Conservation (phyloP, 2,113 vertebrate genomes). For the Podarcis cretensis region DNA sequence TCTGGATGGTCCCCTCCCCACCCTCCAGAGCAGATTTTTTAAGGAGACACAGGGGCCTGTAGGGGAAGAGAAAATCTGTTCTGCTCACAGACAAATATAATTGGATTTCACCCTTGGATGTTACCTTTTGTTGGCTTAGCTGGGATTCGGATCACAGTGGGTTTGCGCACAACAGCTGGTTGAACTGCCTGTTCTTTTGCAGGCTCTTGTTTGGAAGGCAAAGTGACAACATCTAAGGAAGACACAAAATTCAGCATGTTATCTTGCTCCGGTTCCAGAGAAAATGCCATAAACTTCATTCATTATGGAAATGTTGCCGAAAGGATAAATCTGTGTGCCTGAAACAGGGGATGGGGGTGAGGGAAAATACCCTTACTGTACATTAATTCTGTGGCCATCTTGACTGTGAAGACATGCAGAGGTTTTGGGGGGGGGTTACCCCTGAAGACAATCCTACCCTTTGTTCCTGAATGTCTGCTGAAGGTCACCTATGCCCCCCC, state of each 20-base stretch:
- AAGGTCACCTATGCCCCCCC: neutral
- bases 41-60: no score
- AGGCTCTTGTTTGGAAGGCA: constrained; percentile 73
- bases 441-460: neutral
- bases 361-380: constrained; percentile 5
- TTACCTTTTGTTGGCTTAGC: constrained; percentile 80
- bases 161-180: constrained; percentile 78
- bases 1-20: no score
- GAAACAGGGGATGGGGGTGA: no score
- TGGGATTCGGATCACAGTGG: constrained; percentile 93
- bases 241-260: constrained; percentile 60
- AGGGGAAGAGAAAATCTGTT: no score
- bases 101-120: neutral
- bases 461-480: neutral
- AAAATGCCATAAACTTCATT: constrained; percentile 53
- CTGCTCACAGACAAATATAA: neutral
- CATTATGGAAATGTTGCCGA: constrained; percentile 50
- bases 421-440: no score
- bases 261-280: constrained; percentile 23
- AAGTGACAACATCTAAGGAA: constrained; percentile 79
- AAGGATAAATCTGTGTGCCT: constrained; percentile 46
- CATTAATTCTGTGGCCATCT: constrained; percentile 32
- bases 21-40: no score
- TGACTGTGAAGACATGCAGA: neutral
- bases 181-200: constrained; percentile 64